Evolutionary conservation across 53 echinoderm and acorn worm genomes (phyloP).

Genomic region (Echinarachnius parma): DNA sequence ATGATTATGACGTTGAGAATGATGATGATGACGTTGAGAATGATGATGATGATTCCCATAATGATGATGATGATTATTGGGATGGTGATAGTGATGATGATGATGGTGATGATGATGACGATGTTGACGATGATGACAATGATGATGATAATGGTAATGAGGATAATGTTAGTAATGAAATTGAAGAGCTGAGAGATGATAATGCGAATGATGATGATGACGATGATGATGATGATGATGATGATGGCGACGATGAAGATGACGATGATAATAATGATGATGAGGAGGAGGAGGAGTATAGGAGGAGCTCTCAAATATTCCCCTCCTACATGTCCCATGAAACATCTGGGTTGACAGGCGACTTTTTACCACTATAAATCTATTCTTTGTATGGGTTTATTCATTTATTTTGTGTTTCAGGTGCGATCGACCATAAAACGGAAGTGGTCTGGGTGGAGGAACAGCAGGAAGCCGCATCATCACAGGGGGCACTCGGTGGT

Average conservation of each 20-base stretch:
- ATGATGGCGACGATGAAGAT: not conserved
- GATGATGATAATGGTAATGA: not conserved
- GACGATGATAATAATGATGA: not conserved
- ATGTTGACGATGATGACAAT: not conserved
- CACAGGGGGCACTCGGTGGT: conserved; percentile 80
- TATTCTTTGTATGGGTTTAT: no score
- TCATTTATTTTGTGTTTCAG: no score
- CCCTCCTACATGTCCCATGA: no score
- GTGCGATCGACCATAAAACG: no score
- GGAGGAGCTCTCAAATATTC: no score
- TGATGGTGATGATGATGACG: not conserved
- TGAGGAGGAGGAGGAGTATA: conserved; percentile 60
- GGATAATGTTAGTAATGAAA: not conserved
- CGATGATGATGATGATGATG: conserved; percentile 7
- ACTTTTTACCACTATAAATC: no score
- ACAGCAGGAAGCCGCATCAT: conserved; percentile 58
- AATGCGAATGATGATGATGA: not conserved
- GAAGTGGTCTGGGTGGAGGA: conserved; percentile 82
- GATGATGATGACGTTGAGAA: no score
- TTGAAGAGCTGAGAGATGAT: not conserved
- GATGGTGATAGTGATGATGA: not conserved
- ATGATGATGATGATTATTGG: not conserved
- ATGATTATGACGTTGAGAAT: no score
- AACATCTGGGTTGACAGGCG: no score
- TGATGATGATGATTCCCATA: not conserved